A percentile compares a stretch with the other conserved stretches of the same genome.
phyloP scores from a whole-genome alignment of 1,140 invertebrate genomes.

The Copidosoma floridanum region DNA sequence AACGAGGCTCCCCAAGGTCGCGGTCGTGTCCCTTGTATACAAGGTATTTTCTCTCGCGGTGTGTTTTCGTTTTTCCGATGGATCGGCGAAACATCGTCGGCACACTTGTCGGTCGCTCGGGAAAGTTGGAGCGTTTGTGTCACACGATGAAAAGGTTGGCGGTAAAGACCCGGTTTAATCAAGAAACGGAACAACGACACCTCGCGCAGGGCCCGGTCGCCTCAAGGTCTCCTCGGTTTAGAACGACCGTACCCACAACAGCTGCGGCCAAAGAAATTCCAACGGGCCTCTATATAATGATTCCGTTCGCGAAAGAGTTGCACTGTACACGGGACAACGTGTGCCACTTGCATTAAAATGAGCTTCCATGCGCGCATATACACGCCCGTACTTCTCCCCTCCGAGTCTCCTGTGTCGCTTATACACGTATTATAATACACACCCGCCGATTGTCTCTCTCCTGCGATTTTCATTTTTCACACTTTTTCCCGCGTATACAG shows the following conservation, averaged over 20 bases:
- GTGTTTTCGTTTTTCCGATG: background rate
- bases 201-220: background rate
- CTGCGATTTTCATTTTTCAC: background rate
- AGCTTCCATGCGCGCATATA: background rate
- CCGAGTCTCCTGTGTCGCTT: background rate
- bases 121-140: conserved; percentile 11
- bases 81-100: conserved; percentile 1
- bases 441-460: background rate
- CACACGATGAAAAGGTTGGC: too few relatives aligned
- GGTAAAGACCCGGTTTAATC: too few relatives aligned
- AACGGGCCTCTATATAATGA: background rate
- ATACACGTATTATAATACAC: too few relatives aligned
- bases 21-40: background rate
- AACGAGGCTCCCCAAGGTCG: background rate
- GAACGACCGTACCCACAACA: too few relatives aligned
- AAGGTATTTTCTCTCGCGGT: background rate
- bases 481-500: conserved; percentile 6
- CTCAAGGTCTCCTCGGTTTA: background rate
- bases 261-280: background rate
- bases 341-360: conserved; percentile 4
- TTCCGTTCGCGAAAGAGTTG: background rate
- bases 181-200: too few relatives aligned
- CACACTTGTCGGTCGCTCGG: background rate
- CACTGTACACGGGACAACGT: conserved; percentile 6
- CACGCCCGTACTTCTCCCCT: background rate